Evolutionary conservation across 2,113 vertebrate species (phyloP).

Genomic region (Oreochromis aureus): DNA sequence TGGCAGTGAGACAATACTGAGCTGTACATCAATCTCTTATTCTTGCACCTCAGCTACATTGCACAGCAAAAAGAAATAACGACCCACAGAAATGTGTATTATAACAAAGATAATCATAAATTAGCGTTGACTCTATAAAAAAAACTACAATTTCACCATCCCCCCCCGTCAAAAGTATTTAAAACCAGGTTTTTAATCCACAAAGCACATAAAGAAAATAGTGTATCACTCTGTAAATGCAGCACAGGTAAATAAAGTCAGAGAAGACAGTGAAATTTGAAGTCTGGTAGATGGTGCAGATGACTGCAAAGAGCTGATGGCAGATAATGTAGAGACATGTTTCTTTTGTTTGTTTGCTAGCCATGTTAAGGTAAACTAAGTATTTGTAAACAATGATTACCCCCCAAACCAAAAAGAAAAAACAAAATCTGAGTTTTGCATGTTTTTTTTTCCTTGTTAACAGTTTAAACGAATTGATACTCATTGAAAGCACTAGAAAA

Average conservation of each 20-base stretch:
- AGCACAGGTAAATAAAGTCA: slow-evolving; percentile 9
- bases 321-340: neutral
- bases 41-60: slow-evolving; percentile 43
- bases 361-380: neutral
- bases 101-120: slow-evolving; percentile 36
- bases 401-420: neutral
- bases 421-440: neutral
- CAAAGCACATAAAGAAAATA: slow-evolving; percentile 30
- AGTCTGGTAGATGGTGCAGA: neutral
- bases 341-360: neutral
- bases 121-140: slow-evolving; percentile 34
- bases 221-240: slow-evolving; percentile 15
- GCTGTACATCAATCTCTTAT: slow-evolving; percentile 21
- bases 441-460: neutral
- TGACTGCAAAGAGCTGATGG: slow-evolving; percentile 10
- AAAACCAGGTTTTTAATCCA: slow-evolving; percentile 23
- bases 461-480: slow-evolving; percentile 18
- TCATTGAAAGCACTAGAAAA: slow-evolving; percentile 41
- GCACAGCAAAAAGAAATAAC: slow-evolving; percentile 51
- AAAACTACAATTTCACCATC: neutral
- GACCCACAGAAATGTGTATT: slow-evolving; percentile 41
- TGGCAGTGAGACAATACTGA: slow-evolving; percentile 49
- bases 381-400: slow-evolving; percentile 25
- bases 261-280: neutral
- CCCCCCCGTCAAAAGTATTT: neutral